Evolutionary conservation across 37 sponge, comb jelly and placozoan species (phyloP), one percentile per base, ranked within the genome.

Genomic region (Eunapius fragilis): DNA sequence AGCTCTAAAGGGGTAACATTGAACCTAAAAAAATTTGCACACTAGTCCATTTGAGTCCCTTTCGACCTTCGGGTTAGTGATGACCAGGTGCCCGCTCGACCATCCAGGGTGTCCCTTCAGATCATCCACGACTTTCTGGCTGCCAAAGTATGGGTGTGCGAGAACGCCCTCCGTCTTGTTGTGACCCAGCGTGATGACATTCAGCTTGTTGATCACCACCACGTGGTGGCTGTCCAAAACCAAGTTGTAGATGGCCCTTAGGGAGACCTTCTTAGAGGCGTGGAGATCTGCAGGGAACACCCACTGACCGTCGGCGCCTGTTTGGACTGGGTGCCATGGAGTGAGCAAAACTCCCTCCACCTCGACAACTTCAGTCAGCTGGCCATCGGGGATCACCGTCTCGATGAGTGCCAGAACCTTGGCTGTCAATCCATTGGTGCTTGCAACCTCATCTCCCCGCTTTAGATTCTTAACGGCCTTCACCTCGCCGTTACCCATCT

Each of bases 111-210:
- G 67, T 33, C 69, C 0, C 28, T 33, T 80, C 5, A 80, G 69
- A 19, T 80, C 81, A 4, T 49, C 81, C 68, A 26, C 30, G 25
- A 80, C 81, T 12, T 80, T 80, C 33, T 48, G 17, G 28, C 69
- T 32, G 0, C 81, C 81, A 48, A 80, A 80, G 37, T 80, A 80
- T 14, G 81, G 81, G 68, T 80, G 81, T 0, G 69, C 81, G 27
- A 80, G 28, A 31, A 80, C 69, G 19, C 68, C 81, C 27, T 69
- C 81, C 5, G 81, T 80, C 33, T 80, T 68, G 69, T 32, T 58
- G 81, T 80, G 81, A 5, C 81, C 81, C 37, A 80, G 69, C 7
- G 81, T 80, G 25, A 32, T 69, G 13, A 67, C 50, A 13, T 80
- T 69, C 12, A 80, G n/a, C 28, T 9, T 34, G 25, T 48, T 48